Evolutionary conservation across 1,140 invertebrate genomes (phyloP), one percentile per base, ranked within the genome.

Genomic region (Papilio machaon): DNA sequence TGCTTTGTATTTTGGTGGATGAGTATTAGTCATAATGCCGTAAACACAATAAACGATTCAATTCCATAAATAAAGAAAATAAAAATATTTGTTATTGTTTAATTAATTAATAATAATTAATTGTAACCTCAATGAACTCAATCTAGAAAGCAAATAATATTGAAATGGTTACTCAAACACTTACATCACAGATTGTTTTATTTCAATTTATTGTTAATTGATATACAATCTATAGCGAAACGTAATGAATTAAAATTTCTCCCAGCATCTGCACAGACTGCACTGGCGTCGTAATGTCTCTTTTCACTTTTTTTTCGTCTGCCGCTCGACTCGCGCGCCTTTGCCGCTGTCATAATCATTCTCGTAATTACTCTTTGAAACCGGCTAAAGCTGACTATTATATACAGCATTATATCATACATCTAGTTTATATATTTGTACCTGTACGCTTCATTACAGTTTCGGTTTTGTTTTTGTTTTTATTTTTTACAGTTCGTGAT

Each of bases 271-370:
- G 60, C 60, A 86, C 80, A 83, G 83, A 85, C 85, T 82, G 88
- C 88, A 88, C 82, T 82, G 83, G 86, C 86, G 84, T 85, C 80
- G 81, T 85, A 87, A 85, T 85, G 85, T 84, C 78, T 87, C 87
- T 91, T 94, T 94, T 94, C 93, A 93, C 93, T 94, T 94, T 94
- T 93, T 93, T 94, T 94, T 91, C 89, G 87, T 83, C 87, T 85
- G 87, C 85, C 86, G 81, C 85, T 83, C 83, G 79, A 88, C 83
- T 84, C 90, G 90, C 89, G 90, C 92, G 92, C 87, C 85, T 86
- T 82, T 82, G 85, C 79, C 85, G 86, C 83, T 86, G 85, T 90
- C 83, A 84, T 91, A 88, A 89, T 89, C 87, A 84, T 84, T 86
- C 82, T 82, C 85, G 83, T 86, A 91, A 89, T 90, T 88, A 86